Evolutionary conservation across 2,888 invertebrate genomes (phyloP), one percentile per base, ranked within the genome.

Genomic region (Heteropelma amictum): DNA sequence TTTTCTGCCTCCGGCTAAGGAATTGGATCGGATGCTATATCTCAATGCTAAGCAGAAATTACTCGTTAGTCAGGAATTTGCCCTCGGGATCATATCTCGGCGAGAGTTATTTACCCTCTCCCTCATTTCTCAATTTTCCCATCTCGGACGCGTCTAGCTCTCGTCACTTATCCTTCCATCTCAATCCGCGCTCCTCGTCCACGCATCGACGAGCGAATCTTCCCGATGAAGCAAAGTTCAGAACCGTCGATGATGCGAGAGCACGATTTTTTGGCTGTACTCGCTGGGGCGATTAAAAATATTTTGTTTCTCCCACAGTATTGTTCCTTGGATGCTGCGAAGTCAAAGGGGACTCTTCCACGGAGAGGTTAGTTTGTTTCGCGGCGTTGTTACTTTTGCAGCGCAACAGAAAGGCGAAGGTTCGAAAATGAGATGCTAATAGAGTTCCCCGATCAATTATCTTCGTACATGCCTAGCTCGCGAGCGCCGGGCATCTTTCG

Each of bases 61-160:
- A 79, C 78, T 79, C 78, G 79, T 78, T 79, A 78, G 79, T 74
- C 56, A 78, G 78, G 79, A 78, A 79, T 79, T 78, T 78, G 78
- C 78, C 78, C 75, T 78, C 77, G 78, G 73, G 77, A 79, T 78
- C 73, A 74, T 54, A 33, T 78, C 78, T 49, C 71, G 28, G 42
- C 38, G 71, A 78, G 73, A 71, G 73, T 73, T 67, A 68, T 73
- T 67, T 58, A 49, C 40, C 67, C 51, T 58, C 51, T 64, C 65
- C 17, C 70, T 63, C 30, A 38, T 63, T 64, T 64, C 51, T 60
- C 38, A 54, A 40, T 58, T 51, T 68, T 65, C 19, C 60, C 51
- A 45, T 49, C 65, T 60, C 42, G n/a, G n/a, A n/a, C n/a, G n/a
- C n/a, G n/a, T 60, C 47, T 76, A 61, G 38, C 38, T 53, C 54